These are phyloP conservation scores for Conopomorpha cramerella DNA, from an alignment of 1,140 invertebrate genomes.

Conservation along the genomic window DNA sequence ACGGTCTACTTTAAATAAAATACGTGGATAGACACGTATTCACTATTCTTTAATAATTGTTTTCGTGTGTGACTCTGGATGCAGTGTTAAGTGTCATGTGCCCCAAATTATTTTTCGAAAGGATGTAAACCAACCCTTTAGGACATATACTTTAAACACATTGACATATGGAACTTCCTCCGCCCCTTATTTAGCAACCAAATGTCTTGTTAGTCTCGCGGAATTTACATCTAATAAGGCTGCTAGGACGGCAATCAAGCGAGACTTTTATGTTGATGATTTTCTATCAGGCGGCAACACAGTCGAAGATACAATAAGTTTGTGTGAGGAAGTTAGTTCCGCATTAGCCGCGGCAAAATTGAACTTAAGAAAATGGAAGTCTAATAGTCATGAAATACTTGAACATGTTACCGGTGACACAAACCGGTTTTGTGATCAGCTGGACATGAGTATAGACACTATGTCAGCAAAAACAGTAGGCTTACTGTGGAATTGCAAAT, in stretches of 20 bases:
- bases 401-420: background rate
- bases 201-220: slow-evolving; percentile 19
- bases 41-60: no score
- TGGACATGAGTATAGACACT: no score
- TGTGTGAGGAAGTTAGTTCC: slow-evolving; percentile 1
- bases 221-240: slow-evolving; percentile 9
- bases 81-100: no score
- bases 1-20: no score
- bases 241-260: slow-evolving; percentile 5
- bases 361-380: slow-evolving; percentile 9
- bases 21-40: no score
- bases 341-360: slow-evolving; percentile 4
- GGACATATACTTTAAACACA: slow-evolving; percentile 9
- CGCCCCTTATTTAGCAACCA: slow-evolving; percentile 20
- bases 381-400: slow-evolving; percentile 3
- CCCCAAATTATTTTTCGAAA: slow-evolving; percentile 21
- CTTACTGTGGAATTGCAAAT: no score
- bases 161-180: slow-evolving; percentile 20
- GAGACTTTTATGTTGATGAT: slow-evolving; percentile 22
- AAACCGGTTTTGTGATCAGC: no score
- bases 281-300: slow-evolving; percentile 14
- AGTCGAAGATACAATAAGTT: slow-evolving; percentile 11
- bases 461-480: no score
- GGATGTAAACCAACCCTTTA: slow-evolving; percentile 4
- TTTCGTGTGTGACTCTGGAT: no score